Evolutionary conservation across 2,888 invertebrate species (phyloP).

Genomic region (Trichopria drosophilae): DNA sequence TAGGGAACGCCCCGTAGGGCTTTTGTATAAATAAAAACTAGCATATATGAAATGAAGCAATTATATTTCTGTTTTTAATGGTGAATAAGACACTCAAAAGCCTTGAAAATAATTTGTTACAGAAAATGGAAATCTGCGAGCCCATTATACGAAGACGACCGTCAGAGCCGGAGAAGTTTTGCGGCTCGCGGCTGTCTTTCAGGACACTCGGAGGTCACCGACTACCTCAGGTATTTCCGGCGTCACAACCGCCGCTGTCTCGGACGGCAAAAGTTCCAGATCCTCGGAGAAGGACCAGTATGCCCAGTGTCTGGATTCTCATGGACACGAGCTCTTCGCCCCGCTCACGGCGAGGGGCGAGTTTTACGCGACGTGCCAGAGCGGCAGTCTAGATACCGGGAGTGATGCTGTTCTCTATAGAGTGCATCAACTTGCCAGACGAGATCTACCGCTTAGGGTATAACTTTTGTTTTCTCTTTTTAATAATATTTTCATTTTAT

Average conservation of each 20-base stretch:
- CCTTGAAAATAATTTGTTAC: constrained; percentile 28
- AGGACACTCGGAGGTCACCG: constrained; percentile 58
- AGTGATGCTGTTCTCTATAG: constrained; percentile 60
- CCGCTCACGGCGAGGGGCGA: constrained; percentile 61
- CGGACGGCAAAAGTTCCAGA: constrained; percentile 50
- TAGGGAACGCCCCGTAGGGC: too few relatives aligned
- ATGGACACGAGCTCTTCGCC: constrained; percentile 59
- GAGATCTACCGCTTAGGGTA: constrained; percentile 59
- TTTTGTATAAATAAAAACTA: too few relatives aligned
- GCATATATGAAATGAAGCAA: not conserved
- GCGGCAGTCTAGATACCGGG: constrained; percentile 55
- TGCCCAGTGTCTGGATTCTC: constrained; percentile 60
- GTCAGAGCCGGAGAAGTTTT: constrained; percentile 61
- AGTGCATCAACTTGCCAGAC: constrained; percentile 60
- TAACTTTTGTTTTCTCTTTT: constrained; percentile 1
- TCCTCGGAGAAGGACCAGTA: constrained; percentile 58
- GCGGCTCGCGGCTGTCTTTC: constrained; percentile 62
- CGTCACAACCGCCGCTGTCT: constrained; percentile 45
- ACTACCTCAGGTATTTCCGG: constrained; percentile 54
- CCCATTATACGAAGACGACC: constrained; percentile 60
- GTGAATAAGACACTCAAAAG: not conserved
- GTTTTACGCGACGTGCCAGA: constrained; percentile 61
- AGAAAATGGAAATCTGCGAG: constrained; percentile 56
- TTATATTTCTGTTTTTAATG: not conserved
- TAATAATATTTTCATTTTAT: not conserved